Conservation (phyloP, 2,888 invertebrate genomes). For the Drosophila imparisetae region DNA sequence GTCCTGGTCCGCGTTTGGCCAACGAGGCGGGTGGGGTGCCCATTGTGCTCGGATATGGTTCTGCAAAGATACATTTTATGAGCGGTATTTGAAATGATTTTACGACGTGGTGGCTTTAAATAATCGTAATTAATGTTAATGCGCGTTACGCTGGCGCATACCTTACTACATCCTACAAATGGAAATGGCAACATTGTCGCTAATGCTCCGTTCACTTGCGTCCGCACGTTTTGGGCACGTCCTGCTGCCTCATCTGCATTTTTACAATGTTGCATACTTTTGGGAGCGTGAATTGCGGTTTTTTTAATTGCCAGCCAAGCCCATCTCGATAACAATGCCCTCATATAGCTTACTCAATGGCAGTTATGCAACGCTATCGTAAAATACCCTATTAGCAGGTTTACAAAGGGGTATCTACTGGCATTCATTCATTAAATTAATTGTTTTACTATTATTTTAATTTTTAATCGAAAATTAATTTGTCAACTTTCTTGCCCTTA, state of each 20-base stretch:
- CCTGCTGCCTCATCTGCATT: constrained; percentile 35
- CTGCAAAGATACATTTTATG: constrained; percentile 34
- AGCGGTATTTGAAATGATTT: constrained; percentile 6
- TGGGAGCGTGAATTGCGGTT: constrained; percentile 54
- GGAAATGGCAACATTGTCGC: constrained; percentile 52
- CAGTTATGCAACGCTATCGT: constrained; percentile 56
- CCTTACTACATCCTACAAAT: background rate
- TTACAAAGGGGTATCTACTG: background rate
- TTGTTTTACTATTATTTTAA: background rate
- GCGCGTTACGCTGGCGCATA: background rate
- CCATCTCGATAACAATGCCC: constrained; percentile 31
- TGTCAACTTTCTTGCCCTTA: background rate
- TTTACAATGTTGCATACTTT: constrained; percentile 65
- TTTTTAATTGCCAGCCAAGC: constrained; percentile 48
- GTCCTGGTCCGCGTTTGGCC: constrained; percentile 88
- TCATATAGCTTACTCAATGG: constrained; percentile 13
- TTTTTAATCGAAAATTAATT: background rate
- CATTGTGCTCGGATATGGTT: constrained; percentile 37
- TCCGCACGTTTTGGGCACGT: constrained; percentile 49
- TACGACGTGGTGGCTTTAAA: constrained; percentile 6
- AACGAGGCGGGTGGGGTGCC: constrained; percentile 65
- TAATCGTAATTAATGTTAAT: constrained; percentile 35
- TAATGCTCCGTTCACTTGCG: constrained; percentile 58
- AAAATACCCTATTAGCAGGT: constrained; percentile 11
- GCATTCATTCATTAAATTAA: background rate